phyloP scores from a whole-genome alignment of 2,888 invertebrate species.

The Glyphotaelius pellucidus region DNA sequence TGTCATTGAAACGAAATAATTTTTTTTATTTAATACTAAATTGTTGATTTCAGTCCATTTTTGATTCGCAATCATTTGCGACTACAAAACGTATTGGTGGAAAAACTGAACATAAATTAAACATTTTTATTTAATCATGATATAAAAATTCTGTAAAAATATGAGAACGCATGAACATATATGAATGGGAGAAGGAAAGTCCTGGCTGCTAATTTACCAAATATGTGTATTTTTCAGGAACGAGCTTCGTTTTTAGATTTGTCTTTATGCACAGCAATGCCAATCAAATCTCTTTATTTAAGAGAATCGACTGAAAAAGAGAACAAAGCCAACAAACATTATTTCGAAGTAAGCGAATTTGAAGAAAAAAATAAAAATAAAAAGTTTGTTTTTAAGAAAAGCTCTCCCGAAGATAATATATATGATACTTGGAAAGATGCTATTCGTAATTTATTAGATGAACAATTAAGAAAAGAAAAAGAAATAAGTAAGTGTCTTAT shows the following conservation, averaged over 20 bases:
- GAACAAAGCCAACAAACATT: background rate
- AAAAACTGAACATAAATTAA: no score
- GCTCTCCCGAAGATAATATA: background rate
- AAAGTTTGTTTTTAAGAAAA: background rate
- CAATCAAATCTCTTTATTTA: background rate
- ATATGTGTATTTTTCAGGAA: background rate
- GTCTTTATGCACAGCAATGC: background rate
- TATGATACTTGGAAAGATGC: background rate
- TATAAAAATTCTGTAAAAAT: no score
- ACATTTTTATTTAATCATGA: no score
- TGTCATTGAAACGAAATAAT: no score
- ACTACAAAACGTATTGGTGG: no score
- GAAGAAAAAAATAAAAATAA: background rate
- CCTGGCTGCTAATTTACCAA: background rate
- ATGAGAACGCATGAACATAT: no score
- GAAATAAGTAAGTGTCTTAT: background rate
- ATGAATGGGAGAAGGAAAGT: no score
- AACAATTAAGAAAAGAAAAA: background rate
- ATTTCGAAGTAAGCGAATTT: background rate
- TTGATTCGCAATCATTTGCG: no score
- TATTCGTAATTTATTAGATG: background rate
- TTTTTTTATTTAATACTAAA: no score
- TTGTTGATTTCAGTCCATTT: no score
- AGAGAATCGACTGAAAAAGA: background rate
- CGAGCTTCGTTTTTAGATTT: background rate